phyloP scores from a whole-genome alignment of 2,797 vertebrate species.

The Clarias fuscus region DNA sequence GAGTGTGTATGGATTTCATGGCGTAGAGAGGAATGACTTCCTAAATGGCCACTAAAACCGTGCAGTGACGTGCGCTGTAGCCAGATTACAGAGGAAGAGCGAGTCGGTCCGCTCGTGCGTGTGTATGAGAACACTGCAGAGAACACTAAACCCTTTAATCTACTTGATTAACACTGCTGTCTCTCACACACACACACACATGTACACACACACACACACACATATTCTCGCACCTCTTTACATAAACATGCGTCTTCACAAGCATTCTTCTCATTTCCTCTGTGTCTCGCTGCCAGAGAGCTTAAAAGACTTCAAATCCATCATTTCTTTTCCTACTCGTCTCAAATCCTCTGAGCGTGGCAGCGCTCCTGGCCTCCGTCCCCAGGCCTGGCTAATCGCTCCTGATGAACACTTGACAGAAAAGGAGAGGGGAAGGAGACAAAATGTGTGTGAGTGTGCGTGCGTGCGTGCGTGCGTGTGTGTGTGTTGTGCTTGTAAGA shows the following conservation, averaged over 20 bases:
- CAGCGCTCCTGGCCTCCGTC: conserved; percentile 27
- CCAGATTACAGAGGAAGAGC: neutral
- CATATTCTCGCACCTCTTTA: conserved; percentile 2
- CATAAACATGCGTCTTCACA: neutral
- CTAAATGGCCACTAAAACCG: conserved; percentile 2
- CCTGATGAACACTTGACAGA: conserved; percentile 47
- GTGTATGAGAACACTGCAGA: conserved; percentile 32
- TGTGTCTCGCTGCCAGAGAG: conserved; percentile 6
- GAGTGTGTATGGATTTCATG: conserved; percentile 59
- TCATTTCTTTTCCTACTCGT: conserved; percentile 34
- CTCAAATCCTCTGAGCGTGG: conserved; percentile 35
- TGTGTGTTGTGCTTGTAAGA: neutral
- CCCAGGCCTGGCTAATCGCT: conserved; percentile 33
- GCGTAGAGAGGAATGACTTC: conserved; percentile 43
- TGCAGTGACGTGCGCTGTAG: conserved; percentile 13
- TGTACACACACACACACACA: neutral
- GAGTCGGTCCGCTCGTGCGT: conserved; percentile 14
- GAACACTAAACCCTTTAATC: conserved; percentile 47
- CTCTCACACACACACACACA: neutral
- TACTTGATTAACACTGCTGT: conserved; percentile 40
- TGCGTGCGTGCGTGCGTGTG: neutral
- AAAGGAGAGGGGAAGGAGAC: conserved; percentile 38
- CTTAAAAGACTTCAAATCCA: conserved; percentile 42
- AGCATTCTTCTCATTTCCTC: conserved; percentile 11
- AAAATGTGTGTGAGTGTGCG: neutral